Evolutionary conservation across 2,888 invertebrate genomes (phyloP).

Genomic region (Exephanes ischioxanthus): DNA sequence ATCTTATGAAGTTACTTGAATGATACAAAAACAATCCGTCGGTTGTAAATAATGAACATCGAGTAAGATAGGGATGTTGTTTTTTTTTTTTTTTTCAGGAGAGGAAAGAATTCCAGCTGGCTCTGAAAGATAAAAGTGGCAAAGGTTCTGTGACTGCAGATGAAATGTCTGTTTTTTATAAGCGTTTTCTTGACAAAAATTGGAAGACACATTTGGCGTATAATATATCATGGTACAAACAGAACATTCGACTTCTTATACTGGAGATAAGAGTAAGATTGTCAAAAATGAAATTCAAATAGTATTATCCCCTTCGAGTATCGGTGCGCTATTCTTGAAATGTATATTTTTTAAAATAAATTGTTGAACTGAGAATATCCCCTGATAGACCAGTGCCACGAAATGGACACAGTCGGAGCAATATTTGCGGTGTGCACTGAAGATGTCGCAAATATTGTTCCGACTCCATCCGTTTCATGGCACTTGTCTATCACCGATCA

Average conservation of each 20-base stretch:
- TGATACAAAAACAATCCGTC: too few species aligned
- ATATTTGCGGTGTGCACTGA: too few species aligned
- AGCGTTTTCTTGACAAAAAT: conserved; percentile 93
- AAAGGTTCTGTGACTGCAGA: conserved; percentile 89
- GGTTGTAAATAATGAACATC: too few species aligned
- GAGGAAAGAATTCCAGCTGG: conserved; percentile 82
- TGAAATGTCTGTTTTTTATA: conserved; percentile 96
- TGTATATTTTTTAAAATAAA: conserved; percentile 33
- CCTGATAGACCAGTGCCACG: too few species aligned
- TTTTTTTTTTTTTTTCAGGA: conserved; percentile 81
- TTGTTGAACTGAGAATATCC: background rate
- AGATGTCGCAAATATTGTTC: too few species aligned
- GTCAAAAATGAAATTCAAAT: conserved; percentile 77
- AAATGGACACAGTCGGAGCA: too few species aligned
- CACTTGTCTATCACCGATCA: too few species aligned
- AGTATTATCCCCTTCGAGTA: background rate
- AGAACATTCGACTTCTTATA: conserved; percentile 89
- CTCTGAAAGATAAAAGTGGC: conserved; percentile 78
- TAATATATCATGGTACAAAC: conserved; percentile 94
- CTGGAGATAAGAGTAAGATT: conserved; percentile 88
- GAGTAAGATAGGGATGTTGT: background rate
- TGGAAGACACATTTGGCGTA: conserved; percentile 91
- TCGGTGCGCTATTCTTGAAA: conserved; percentile 35
- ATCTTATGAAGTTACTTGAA: too few species aligned
- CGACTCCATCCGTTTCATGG: too few species aligned